Conservation (phyloP, 2,113 vertebrate species). For the Anarrhichthys ocellatus region DNA sequence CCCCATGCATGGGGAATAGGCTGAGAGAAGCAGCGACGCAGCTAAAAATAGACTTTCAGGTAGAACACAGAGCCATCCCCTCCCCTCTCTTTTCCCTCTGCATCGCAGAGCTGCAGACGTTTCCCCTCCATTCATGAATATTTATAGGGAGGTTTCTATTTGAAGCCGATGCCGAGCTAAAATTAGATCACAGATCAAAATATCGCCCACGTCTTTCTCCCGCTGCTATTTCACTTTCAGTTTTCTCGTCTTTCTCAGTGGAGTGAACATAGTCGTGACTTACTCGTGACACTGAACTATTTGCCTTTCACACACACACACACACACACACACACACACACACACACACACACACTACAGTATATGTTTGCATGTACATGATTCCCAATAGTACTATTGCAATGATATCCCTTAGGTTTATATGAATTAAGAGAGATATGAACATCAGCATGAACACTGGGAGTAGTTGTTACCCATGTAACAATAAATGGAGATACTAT, state of each 20-base stretch:
- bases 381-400: neutral
- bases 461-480: conserved; percentile 42
- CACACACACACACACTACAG: neutral
- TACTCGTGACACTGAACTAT: conserved; percentile 21
- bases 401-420: neutral
- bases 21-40: conserved; percentile 45
- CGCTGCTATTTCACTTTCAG: conserved; percentile 46
- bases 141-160: conserved; percentile 73
- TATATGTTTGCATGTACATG: neutral
- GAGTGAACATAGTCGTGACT: conserved; percentile 24
- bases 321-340: neutral
- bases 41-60: conserved; percentile 78
- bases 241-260: conserved; percentile 34
- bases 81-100: conserved; percentile 40
- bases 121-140: conserved; percentile 80
- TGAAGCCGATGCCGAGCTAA: conserved; percentile 66
- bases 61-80: conserved; percentile 36
- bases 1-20: conserved; percentile 30
- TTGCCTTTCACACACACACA: conserved; percentile 18
- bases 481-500: neutral
- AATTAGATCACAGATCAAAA: conserved; percentile 72
- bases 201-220: conserved; percentile 70
- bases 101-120: conserved; percentile 52
- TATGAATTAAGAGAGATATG: neutral
- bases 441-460: neutral